Percentiles rank a stretch among this genome's conserved stretches.
phyloP scores from a whole-genome alignment of 2,888 invertebrate species.

The Mesorhabditis sp. region DNA sequence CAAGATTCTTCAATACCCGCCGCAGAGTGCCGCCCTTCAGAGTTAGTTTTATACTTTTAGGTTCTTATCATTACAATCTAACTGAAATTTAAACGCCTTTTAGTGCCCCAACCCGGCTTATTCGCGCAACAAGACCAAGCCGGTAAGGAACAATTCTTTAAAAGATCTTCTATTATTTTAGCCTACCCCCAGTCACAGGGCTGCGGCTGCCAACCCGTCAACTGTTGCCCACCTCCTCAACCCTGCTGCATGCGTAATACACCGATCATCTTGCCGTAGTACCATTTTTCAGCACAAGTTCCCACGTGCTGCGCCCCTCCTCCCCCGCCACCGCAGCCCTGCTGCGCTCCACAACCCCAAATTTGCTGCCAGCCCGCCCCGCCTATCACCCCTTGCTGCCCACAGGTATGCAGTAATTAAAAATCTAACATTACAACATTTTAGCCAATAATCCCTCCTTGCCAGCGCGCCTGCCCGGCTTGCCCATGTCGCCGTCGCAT shows the following conservation, averaged over 20 bases:
- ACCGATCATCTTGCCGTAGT: no score
- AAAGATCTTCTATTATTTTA: not conserved
- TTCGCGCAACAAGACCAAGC: no score
- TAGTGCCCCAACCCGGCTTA: no score
- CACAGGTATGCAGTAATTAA: not conserved
- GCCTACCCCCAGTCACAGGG: conserved; percentile 2
- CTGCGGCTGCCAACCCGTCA: not conserved
- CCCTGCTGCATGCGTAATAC: not conserved
- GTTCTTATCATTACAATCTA: no score
- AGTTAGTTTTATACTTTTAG: no score
- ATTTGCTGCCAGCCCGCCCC: not conserved
- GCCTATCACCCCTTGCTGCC: not conserved
- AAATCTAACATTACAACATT: not conserved
- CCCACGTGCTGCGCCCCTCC: not conserved
- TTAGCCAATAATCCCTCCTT: conserved; percentile 4
- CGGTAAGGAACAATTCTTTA: no score
- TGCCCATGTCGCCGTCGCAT: not conserved
- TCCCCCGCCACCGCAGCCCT: not conserved
- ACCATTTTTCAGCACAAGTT: not conserved
- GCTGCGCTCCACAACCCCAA: not conserved
- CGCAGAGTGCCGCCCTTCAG: no score
- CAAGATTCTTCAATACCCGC: no score
- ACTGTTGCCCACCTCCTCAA: not conserved
- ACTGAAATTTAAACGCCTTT: no score
- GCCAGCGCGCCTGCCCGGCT: conserved; percentile 5